phyloP scores from a whole-genome alignment of 2,888 invertebrate genomes.

The Drosophila tripunctata region DNA sequence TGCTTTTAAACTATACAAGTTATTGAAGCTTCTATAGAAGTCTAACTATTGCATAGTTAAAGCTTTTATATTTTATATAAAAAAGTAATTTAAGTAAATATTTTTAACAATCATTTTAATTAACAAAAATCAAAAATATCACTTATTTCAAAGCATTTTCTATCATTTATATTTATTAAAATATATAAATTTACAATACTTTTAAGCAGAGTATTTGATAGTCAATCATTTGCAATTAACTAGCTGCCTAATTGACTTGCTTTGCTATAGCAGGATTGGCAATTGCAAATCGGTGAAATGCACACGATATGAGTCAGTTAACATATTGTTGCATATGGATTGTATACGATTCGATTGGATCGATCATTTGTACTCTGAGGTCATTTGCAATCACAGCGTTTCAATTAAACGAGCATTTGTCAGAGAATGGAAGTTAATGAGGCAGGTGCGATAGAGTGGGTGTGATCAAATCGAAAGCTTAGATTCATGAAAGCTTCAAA shows the following conservation, averaged over 20 bases:
- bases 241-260: constrained; percentile 32
- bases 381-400: constrained; percentile 31
- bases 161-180: not conserved
- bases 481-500: constrained; percentile 10
- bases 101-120: too few relatives aligned
- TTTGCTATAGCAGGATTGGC: constrained; percentile 22
- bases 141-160: too few relatives aligned
- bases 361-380: constrained; percentile 37
- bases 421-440: constrained; percentile 21
- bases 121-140: too few relatives aligned
- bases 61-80: too few relatives aligned
- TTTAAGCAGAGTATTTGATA: constrained; percentile 1
- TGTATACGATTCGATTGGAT: too few relatives aligned
- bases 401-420: constrained; percentile 39
- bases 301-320: constrained; percentile 47
- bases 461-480: constrained; percentile 18
- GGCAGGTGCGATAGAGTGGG: constrained; percentile 32
- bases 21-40: too few relatives aligned
- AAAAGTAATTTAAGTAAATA: too few relatives aligned
- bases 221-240: not conserved
- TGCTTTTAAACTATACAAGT: too few relatives aligned
- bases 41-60: too few relatives aligned
- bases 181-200: not conserved
- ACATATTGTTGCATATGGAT: constrained; percentile 29
- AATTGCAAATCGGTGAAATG: constrained; percentile 54